Evolutionary conservation across 2,888 invertebrate genomes (phyloP).

Genomic region (Pasiphila rectangulata): DNA sequence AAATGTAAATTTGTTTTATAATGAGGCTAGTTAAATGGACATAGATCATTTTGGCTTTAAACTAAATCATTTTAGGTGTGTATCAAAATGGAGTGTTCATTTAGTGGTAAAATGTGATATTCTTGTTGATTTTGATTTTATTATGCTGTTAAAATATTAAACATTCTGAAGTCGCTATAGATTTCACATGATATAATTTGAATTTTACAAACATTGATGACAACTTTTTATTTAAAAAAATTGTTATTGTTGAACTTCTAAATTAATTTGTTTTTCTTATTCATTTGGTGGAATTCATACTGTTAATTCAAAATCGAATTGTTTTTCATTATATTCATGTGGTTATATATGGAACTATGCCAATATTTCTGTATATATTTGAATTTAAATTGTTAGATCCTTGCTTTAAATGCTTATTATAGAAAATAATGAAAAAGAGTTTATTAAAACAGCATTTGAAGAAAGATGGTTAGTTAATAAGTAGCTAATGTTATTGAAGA

Average conservation of each 20-base stretch:
- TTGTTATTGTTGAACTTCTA: too few relatives aligned
- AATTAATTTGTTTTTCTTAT: neutral
- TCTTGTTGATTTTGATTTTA: slow-evolving; percentile 34
- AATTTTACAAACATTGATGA: neutral
- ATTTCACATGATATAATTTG: neutral
- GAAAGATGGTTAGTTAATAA: slow-evolving; percentile 45
- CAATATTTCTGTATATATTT: slow-evolving; percentile 73
- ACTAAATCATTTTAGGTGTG: slow-evolving; percentile 9
- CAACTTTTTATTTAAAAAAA: neutral
- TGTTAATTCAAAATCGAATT: neutral
- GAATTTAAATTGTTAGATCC: slow-evolving; percentile 56
- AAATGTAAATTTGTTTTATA: slow-evolving; percentile 1
- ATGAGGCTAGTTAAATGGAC: slow-evolving; percentile 9
- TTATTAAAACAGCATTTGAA: slow-evolving; percentile 4
- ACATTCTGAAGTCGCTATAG: slow-evolving; percentile 18
- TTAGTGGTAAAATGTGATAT: slow-evolving; percentile 42
- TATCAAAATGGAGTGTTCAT: slow-evolving; percentile 14
- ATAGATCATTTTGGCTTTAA: neutral
- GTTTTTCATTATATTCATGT: slow-evolving; percentile 4
- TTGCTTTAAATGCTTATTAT: neutral
- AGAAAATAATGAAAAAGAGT: neutral
- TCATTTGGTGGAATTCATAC: too few relatives aligned
- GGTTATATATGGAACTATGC: neutral
- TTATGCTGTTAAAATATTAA: slow-evolving; percentile 22
- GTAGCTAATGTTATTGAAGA: slow-evolving; percentile 60